Base-by-base conservation (phyloP, 1,140 invertebrate species). In the Frieseomelitta varia region DNA sequence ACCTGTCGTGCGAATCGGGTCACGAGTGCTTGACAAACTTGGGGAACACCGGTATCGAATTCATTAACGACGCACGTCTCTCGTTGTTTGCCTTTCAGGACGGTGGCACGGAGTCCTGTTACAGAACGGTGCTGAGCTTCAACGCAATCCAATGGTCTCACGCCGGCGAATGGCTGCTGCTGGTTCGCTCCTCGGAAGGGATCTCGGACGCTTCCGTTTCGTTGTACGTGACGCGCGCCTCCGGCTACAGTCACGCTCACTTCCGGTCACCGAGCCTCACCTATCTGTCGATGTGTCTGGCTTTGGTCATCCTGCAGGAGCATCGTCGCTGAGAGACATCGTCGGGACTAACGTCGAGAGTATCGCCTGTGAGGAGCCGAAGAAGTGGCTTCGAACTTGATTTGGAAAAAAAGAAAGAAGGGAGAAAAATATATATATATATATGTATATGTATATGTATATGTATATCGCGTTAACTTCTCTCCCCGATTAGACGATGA, bases 101-200 rank as follows among this genome's bases (percentile, higher is more conserved):
- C 74, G 94, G 93, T 21, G 94, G 94, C 73, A 94, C 94, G 17
- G 90, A 94, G 34, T 91, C 95, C 65, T 96, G 96, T 92, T 95
- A 95, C 90, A 92, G 94, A 85, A 95, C 95, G 65, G 93, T 93
- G 34, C 91, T 96, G 86, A 95, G 93, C 65, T 95, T 96, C 85
- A 92, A 94, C 80, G 92, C 93, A 65, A 95, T 96, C 53, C 94
- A 94, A 85, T 93, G 93, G 85, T 95, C 95, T n/a, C 95, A 96
- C 91, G 93, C 93, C 10, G 96, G 96, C n/a, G 96, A 96, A 92
- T 95, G 96, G 92, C 88, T 95, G 85, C 93, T 96, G 83, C 88
- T 96, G 82, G 95, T 96, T 21, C 94, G 95, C 61, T 96, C 96
- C 79, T 87, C 94, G 73, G 94, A 95, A 88, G 96, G 96, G 65